phyloP scores from a whole-genome alignment of 2,888 invertebrate genomes.

The Notodonta ziczac region DNA sequence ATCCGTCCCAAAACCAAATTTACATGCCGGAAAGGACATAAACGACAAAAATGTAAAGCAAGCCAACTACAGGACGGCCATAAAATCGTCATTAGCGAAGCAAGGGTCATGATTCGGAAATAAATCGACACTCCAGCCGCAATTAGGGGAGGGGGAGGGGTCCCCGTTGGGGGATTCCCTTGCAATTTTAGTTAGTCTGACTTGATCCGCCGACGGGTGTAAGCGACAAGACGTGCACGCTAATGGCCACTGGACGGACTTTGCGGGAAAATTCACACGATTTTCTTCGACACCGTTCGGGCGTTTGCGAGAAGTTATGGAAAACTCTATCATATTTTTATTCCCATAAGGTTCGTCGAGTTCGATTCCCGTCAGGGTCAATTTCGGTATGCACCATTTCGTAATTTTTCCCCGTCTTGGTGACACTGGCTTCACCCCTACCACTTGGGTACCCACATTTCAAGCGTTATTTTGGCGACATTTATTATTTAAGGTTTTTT shows the following conservation, averaged over 20 bases:
- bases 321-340: too few relatives aligned
- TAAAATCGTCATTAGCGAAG: slow-evolving; percentile 50
- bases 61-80: slow-evolving; percentile 40
- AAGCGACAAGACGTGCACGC: slow-evolving; percentile 70
- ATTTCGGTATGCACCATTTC: too few relatives aligned
- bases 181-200: slow-evolving; percentile 80
- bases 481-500: too few relatives aligned
- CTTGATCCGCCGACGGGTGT: slow-evolving; percentile 74
- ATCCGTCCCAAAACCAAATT: slow-evolving; percentile 12
- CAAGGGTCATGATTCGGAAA: slow-evolving; percentile 71
- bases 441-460: too few relatives aligned
- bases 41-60: slow-evolving; percentile 39
- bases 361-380: too few relatives aligned
- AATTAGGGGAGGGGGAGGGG: slow-evolving; percentile 67
- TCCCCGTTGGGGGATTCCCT: slow-evolving; percentile 67
- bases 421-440: too few relatives aligned
- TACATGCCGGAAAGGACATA: slow-evolving; percentile 18
- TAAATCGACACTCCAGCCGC: slow-evolving; percentile 75
- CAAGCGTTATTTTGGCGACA: too few relatives aligned
- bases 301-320: too few relatives aligned
- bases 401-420: too few relatives aligned
- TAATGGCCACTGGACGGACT: slow-evolving; percentile 52
- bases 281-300: not conserved
- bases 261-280: slow-evolving; percentile 17
- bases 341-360: too few relatives aligned